Base-by-base conservation (phyloP, 2,888 invertebrate genomes). In the Chrysolina haemoptera region DNA sequence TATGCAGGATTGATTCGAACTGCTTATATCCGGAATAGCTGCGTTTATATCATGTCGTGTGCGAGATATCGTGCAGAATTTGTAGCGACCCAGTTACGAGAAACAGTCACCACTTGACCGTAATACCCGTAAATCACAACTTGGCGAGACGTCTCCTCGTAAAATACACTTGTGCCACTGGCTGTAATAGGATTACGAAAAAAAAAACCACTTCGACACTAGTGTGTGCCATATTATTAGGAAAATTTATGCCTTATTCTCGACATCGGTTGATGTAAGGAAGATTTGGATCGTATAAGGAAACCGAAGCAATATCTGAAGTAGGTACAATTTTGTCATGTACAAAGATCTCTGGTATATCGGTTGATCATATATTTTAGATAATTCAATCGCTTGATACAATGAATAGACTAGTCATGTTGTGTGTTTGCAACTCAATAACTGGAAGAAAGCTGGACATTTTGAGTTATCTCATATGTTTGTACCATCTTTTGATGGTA, bases 101-200 rank as follows among this genome's bases (percentile, higher is more conserved):
- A 43, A 70, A 70, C 65, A 70, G 20, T 63, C 70, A 70, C 50
- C 70, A 70, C 70, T 70, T 63, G 64, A 65, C 65, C 55, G 64
- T 50, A 41, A 64, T 41, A 70, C 27, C 64, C 64, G 64, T 70
- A 70, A 70, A 70, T 70, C 53, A 65, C 55, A 55, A 70, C 43
- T 62, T 62, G 62, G 70, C 55, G 65, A 70, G 64, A 70, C 65
- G 43, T 64, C 40, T 70, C 55, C 55, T 55, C 65, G 63, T 70
- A 65, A 70, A 65, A 55, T 65, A 70, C 53, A 55, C 64, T 70
- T 55, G 64, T 53, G 67, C 67, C 10, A 67, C 53, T 53, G 66
- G 67, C 66, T 67, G 12, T 40, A 67, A 55, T 67, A 67, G 67
- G 53, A 67, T 53, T 18, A 50, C 22, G 5, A 35, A n/a, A n/a